Evolutionary conservation across 35 echinoderm and acorn worm species (phyloP).

Genomic region (Heliocidaris tuberculata): DNA sequence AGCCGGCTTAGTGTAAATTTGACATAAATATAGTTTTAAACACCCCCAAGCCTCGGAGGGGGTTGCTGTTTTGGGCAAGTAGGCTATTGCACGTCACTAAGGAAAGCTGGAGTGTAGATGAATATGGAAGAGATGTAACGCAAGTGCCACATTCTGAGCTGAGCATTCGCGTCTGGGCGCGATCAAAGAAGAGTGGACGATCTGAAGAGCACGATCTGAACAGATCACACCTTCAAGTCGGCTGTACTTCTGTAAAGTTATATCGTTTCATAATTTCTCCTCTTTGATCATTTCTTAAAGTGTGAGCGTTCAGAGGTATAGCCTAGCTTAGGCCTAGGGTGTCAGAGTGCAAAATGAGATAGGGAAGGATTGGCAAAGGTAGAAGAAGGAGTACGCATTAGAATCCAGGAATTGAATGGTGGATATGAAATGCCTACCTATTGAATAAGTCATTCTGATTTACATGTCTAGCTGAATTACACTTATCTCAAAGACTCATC

Average conservation of each 20-base stretch:
- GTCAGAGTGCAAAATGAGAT: background rate
- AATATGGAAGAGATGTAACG: slow-evolving; percentile 37
- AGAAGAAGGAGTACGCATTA: background rate
- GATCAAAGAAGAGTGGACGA: background rate
- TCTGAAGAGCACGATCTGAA: background rate
- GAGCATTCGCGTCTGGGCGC: background rate
- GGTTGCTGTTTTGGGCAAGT: background rate
- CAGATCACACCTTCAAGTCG: background rate
- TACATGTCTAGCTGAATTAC: background rate
- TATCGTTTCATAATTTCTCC: background rate
- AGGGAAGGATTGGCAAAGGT: background rate
- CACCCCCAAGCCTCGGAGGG: background rate
- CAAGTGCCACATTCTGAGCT: background rate
- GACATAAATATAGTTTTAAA: slow-evolving; percentile 49
- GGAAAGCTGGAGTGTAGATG: background rate
- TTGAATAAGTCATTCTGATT: slow-evolving; percentile 16
- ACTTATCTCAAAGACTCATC: background rate
- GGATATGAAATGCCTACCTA: background rate
- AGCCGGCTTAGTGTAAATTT: slow-evolving; percentile 50
- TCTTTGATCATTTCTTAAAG: slow-evolving; percentile 3
- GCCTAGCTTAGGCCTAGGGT: background rate
- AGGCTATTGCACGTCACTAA: background rate
- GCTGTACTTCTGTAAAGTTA: slow-evolving; percentile 17
- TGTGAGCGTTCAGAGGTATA: background rate
- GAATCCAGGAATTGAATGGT: background rate